phyloP scores from a whole-genome alignment of 2,888 invertebrate species.

The Plagodis pulveraria region DNA sequence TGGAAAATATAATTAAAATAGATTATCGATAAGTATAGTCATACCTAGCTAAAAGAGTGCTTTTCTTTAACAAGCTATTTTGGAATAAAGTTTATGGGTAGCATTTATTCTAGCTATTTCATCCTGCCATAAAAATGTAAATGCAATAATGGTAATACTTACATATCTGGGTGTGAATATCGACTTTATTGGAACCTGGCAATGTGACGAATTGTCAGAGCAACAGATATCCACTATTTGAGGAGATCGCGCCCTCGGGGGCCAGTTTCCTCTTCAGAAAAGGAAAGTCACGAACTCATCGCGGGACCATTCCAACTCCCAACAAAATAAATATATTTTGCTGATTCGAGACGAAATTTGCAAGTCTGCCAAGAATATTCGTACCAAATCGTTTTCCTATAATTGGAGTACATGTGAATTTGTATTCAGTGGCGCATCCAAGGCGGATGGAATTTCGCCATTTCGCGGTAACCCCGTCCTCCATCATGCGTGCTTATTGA shows the following conservation, averaged over 20 bases:
- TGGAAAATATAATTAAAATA: too few species aligned
- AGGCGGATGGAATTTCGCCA: conserved; percentile 79
- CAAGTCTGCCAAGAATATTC: conserved; percentile 85
- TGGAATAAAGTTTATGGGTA: too few species aligned
- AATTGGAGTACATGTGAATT: conserved; percentile 85
- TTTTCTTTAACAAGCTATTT: too few species aligned
- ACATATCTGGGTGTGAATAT: conserved; percentile 3
- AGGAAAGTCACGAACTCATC: conserved; percentile 71
- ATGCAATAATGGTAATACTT: not conserved
- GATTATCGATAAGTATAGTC: too few species aligned
- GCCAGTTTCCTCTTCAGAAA: conserved; percentile 59
- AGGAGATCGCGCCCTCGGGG: conserved; percentile 41
- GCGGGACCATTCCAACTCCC: conserved; percentile 67
- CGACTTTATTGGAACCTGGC: conserved; percentile 38
- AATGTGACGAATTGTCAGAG: conserved; percentile 33
- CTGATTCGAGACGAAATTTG: conserved; percentile 82
- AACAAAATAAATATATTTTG: conserved; percentile 84
- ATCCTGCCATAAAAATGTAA: too few species aligned
- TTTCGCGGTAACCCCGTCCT: conserved; percentile 76
- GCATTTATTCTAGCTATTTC: too few species aligned
- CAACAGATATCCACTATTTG: conserved; percentile 44
- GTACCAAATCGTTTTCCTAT: conserved; percentile 85
- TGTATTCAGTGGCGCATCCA: conserved; percentile 84
- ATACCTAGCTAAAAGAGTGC: too few species aligned
- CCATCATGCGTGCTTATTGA: conserved; percentile 82